Evolutionary conservation across 37 sponge, comb jelly and placozoan genomes (phyloP), one percentile per base, ranked within the genome.

Genomic region (Beroe ovata): DNA sequence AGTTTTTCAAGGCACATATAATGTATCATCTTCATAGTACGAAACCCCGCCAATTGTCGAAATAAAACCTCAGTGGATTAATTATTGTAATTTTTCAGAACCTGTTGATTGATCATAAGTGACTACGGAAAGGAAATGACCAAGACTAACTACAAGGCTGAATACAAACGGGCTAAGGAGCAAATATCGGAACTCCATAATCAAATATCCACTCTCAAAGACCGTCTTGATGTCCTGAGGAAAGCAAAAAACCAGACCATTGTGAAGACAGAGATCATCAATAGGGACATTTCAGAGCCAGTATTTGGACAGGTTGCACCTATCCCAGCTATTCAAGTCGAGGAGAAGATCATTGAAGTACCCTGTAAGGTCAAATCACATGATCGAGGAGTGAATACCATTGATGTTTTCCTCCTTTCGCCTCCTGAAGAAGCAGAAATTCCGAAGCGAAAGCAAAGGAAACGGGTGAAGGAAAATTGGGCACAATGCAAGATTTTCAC

Each of bases 201-300:
- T 20, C 84, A 77, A 35, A 42, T 77, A 38, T 38, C 84, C 0
- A 39, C 54, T 1, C 23, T 77, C 0, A 38, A 39, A 29, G 84
- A 77, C 47, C 84, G 84, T 33, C 42, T 77, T 21, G 54, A 42
- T 42, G 84, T 42, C 20, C 47, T 77, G 28, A 33, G 84, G 28
- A 77, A 77, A 23, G 84, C 84, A 2, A 77, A 77, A 41, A 77
- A 77, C 47, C 84, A 77, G 23, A 77, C 84, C 28, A 42, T 77
- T 29, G 26, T 77, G 6, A 77, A 77, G 41, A 77, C 84, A 39
- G 84, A 39, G 21, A 77, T 77, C 84, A 36, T 77, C 84, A 77
- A 77, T 36, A 11, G 84, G 1, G 33, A 77, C 84, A 77, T 77
- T 11, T 21, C 54, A 19, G 84, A 77, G 41, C 84, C 84, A 39